Percentiles rank a stretch among this genome's conserved stretches.
Evolutionary conservation across 2,113 vertebrate species (phyloP).

Genomic region (Podiceps cristatus): DNA sequence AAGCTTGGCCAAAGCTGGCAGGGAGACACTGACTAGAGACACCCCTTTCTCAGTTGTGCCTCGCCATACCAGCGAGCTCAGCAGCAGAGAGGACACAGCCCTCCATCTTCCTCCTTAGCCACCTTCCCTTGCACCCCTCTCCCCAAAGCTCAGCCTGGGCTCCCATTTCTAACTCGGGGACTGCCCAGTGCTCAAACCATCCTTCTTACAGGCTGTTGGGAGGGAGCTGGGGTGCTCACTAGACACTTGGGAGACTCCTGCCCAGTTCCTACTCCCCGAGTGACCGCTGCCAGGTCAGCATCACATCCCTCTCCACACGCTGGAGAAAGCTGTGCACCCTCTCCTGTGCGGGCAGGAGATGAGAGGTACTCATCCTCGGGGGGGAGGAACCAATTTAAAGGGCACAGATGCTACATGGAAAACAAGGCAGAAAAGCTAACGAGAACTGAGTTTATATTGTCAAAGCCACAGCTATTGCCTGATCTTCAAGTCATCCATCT

Average conservation of each 20-base stretch:
- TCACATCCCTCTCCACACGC: background rate
- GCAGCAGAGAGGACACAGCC: background rate
- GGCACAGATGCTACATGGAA: background rate
- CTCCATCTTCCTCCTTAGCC: background rate
- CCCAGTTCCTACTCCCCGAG: background rate
- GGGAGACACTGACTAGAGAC: background rate
- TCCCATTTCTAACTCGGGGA: background rate
- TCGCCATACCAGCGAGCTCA: background rate
- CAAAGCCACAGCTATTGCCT: background rate
- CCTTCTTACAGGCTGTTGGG: no score
- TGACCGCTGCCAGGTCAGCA: background rate
- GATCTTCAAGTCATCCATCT: background rate
- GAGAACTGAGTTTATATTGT: background rate
- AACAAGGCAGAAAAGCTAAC: background rate
- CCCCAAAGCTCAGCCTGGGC: background rate
- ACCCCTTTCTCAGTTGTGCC: rapidly evolving
- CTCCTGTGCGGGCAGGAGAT: background rate
- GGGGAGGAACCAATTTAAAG: background rate
- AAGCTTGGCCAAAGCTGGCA: background rate
- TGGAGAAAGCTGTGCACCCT: background rate
- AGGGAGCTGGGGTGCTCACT: background rate
- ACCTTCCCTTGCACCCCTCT: no score
- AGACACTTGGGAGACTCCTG: background rate
- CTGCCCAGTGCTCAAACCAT: background rate
- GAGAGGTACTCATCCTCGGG: background rate